Base-by-base conservation (phyloP, 1,140 invertebrate species). In the Thalassaphorura encarpata region DNA sequence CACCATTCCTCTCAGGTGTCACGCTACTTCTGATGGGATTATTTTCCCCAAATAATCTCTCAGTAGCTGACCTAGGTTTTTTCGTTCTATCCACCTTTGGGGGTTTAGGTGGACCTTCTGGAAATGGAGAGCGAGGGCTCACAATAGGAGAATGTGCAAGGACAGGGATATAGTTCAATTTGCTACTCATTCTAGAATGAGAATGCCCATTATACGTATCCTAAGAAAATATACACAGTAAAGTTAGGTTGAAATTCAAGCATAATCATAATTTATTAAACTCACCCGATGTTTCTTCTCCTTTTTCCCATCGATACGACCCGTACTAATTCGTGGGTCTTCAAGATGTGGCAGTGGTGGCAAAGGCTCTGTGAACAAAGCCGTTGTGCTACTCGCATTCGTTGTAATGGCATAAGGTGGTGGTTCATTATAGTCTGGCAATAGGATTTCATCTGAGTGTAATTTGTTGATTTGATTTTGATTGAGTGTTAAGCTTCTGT, bases 51-150 rank as follows among this genome's bases (percentile, higher is more conserved):
- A 81, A 82, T 4, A 81, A 64, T 51, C 81, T 69, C 65, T 82
- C 80, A 62, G 81, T 78, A 0, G 80, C 80, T 24, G 66, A 66
- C 39, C 50, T 54, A 31, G 52, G 72, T 41, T 89, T 89, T 3
- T 75, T 82, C 48, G 80, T 82, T 40, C 87, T 76, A 71, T 89
- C 86, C 16, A 89, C 80, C 40, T 85, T 76, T 15, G 89, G 89
- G 0, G 89, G 89, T 50, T 59, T 51, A 50, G 23, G 36, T 13
- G 41, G 50, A 1, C 61, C 62, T 40, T 60, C 58, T 27, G 63
- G 58, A 8, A 60, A 67, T 36, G 67, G 68, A 1, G 67, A 67
- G 29, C 67, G 66, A 16, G 64, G 55, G 8, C 66, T 56, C n/a
- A 59, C 65, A 23, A 51, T 51, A 31, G 23, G 48, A 21, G 21